phyloP scores from a whole-genome alignment of 2,888 invertebrate species.

The Tortricodes alternella region DNA sequence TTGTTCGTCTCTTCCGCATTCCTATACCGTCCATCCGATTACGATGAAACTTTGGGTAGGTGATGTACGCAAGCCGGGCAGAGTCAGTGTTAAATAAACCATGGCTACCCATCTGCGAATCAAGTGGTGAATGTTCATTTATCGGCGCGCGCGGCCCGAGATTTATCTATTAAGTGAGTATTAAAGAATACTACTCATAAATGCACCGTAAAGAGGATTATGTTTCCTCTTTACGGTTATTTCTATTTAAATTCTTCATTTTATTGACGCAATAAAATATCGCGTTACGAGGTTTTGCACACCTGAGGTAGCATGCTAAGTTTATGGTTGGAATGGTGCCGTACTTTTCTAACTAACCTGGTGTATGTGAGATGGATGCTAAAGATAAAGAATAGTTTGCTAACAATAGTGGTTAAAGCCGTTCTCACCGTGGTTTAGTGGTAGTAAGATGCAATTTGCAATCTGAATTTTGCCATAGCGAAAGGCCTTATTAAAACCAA shows the following conservation, averaged over 20 bases:
- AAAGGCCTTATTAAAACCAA: too few species aligned
- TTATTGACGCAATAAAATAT: conserved; percentile 8
- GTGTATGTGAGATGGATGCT: not conserved
- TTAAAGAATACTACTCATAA: conserved; percentile 21
- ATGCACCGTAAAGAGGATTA: conserved; percentile 11
- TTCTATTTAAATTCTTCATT: conserved; percentile 5
- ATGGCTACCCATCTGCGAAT: not conserved
- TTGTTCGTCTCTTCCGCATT: too few species aligned
- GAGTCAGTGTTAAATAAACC: too few species aligned
- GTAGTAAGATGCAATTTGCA: too few species aligned
- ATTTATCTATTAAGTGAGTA: conserved; percentile 18
- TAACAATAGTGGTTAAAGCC: too few species aligned
- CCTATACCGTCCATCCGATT: too few species aligned
- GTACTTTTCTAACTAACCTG: not conserved
- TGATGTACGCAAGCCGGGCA: too few species aligned
- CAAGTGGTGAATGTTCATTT: not conserved
- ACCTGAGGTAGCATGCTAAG: not conserved
- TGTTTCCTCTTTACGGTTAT: conserved; percentile 7
- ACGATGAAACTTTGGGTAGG: too few species aligned
- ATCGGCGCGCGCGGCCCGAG: not conserved
- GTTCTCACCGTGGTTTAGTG: too few species aligned
- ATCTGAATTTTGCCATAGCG: too few species aligned
- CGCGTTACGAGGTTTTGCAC: not conserved
- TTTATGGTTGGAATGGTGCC: not conserved
- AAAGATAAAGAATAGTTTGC: not conserved